phyloP scores from a whole-genome alignment of 2,113 vertebrate species.

The Gopherus evgoodei region DNA sequence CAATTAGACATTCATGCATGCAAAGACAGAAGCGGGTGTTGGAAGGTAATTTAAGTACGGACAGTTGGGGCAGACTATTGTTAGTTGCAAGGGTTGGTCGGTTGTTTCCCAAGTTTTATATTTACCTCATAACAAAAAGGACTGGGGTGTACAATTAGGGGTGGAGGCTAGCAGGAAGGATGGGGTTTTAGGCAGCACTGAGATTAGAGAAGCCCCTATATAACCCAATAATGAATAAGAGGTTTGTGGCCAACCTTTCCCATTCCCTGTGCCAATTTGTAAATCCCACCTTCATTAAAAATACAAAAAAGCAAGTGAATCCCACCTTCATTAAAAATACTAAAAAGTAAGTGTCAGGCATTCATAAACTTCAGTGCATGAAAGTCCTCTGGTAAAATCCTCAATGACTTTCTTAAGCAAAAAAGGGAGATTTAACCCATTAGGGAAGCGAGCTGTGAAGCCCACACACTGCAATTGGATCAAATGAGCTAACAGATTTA shows the following conservation, averaged over 20 bases:
- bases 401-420: not conserved
- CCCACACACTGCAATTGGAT: not conserved
- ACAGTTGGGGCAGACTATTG: rapidly evolving
- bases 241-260: not conserved
- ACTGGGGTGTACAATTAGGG: rapidly evolving
- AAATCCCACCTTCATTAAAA: not conserved
- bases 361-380: not conserved
- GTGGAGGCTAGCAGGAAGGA: not conserved
- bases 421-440: not conserved
- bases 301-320: not conserved
- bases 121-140: rapidly evolving
- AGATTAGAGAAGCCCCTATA: rapidly evolving
- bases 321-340: no score
- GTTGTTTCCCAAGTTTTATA: rapidly evolving
- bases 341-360: not conserved
- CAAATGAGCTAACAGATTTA: not conserved
- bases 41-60: rapidly evolving
- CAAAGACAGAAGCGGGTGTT: rapidly evolving
- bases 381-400: not conserved
- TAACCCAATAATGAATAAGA: not conserved
- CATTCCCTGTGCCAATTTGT: not conserved
- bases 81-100: rapidly evolving
- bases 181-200: rapidly evolving
- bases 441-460: not conserved
- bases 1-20: rapidly evolving